Evolutionary conservation across 2,113 vertebrate genomes (phyloP).

Genomic region (Peromyscus californicus): DNA sequence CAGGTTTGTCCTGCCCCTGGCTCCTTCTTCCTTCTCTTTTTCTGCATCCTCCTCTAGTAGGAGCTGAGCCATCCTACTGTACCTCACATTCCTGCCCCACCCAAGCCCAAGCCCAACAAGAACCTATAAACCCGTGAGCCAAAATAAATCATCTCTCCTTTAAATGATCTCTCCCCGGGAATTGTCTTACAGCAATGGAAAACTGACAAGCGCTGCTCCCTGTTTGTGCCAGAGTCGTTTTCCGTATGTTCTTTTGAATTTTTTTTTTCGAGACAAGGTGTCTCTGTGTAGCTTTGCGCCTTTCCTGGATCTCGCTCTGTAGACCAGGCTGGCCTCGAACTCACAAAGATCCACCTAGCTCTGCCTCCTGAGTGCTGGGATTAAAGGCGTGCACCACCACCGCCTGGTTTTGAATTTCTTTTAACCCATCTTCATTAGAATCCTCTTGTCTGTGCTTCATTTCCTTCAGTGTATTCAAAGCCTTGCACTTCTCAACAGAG

Average conservation of each 20-base stretch:
- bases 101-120: neutral
- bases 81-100: neutral
- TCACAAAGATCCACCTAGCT: no score
- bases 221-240: neutral
- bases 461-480: neutral
- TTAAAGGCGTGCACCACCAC: no score
- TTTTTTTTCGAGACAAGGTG: no score
- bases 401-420: no score
- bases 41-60: neutral
- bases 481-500: neutral
- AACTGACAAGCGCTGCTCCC: no score
- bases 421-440: neutral
- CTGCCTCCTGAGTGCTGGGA: no score
- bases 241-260: accelerated
- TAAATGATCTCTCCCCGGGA: neutral
- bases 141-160: neutral
- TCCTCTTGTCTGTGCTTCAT: neutral
- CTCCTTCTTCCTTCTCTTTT: neutral
- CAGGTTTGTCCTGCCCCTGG: neutral
- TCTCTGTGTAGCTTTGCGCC: no score
- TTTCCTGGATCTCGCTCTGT: no score
- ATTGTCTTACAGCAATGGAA: no score
- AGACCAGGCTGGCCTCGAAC: no score
- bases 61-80: no score
- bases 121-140: neutral